Conservation (phyloP, 1,140 invertebrate species). For the Pissodes strobi region DNA sequence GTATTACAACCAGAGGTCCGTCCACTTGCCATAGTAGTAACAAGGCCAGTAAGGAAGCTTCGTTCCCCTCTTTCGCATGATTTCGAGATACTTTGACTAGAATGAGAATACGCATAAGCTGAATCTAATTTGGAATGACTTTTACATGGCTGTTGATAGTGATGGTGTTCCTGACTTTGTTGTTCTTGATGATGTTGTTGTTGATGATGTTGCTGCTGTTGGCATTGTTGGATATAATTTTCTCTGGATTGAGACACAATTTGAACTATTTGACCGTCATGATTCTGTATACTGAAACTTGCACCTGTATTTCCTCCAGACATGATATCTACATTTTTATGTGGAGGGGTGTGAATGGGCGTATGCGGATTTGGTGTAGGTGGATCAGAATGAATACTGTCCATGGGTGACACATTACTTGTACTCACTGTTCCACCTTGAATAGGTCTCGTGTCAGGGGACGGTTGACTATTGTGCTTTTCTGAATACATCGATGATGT, state of each 20-base stretch:
- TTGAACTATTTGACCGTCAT: constrained; percentile 26
- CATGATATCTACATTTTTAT: constrained; percentile 21
- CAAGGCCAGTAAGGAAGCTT: constrained; percentile 41
- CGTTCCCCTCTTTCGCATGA: constrained; percentile 1
- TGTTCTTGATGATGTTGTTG: not conserved
- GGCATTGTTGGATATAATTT: constrained; percentile 25
- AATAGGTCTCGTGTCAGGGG: constrained; percentile 67
- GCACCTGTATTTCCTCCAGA: constrained; percentile 44
- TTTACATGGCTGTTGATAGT: constrained; percentile 19
- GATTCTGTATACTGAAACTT: constrained; percentile 24
- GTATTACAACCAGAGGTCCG: constrained; percentile 71
- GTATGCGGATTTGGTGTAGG: constrained; percentile 59
- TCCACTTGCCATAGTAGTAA: constrained; percentile 77
- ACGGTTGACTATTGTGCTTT: constrained; percentile 57
- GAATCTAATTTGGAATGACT: not conserved
- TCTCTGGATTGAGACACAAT: constrained; percentile 36
- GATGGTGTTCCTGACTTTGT: not conserved
- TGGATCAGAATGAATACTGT: constrained; percentile 59
- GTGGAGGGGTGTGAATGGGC: constrained; percentile 47
- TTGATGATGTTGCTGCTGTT: constrained; percentile 10
- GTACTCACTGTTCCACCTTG: constrained; percentile 77
- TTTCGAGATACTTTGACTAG: constrained; percentile 22
- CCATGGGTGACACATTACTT: constrained; percentile 70
- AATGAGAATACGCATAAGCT: constrained; percentile 16
- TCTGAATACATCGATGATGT: constrained; percentile 73